Conservation (phyloP, 2,888 invertebrate genomes). For the Thereva unica region DNA sequence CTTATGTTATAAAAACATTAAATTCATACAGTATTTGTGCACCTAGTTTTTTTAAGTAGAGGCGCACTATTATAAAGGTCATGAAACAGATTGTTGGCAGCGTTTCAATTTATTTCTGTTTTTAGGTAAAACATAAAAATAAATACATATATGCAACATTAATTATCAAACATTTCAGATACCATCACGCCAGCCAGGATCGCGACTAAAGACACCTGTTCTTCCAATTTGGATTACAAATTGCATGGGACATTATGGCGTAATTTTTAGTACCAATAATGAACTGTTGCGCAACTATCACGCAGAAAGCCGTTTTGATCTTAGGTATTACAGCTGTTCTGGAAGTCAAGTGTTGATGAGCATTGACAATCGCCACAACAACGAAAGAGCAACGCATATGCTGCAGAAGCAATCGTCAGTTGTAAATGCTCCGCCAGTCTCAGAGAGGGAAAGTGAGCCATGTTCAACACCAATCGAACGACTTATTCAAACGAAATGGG, state of each 20-base stretch:
- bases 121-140: neutral
- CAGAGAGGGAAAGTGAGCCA: conserved; percentile 57
- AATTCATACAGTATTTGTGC: too few species aligned
- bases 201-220: conserved; percentile 79
- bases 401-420: conserved; percentile 53
- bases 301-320: conserved; percentile 77
- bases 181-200: conserved; percentile 70
- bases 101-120: neutral
- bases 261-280: conserved; percentile 76
- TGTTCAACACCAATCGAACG: conserved; percentile 73
- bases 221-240: conserved; percentile 77
- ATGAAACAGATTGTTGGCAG: neutral
- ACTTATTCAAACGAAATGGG: conserved; percentile 79
- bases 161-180: conserved; percentile 47
- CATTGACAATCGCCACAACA: conserved; percentile 71
- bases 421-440: conserved; percentile 47
- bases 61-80: too few species aligned
- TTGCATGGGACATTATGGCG: conserved; percentile 76
- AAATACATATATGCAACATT: neutral
- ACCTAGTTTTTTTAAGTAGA: neutral
- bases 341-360: conserved; percentile 71
- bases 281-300: conserved; percentile 81
- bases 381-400: conserved; percentile 54
- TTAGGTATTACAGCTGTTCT: conserved; percentile 78
- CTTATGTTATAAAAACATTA: too few species aligned